Conservation (phyloP, 2,113 vertebrate genomes). For the Alosa alosa region DNA sequence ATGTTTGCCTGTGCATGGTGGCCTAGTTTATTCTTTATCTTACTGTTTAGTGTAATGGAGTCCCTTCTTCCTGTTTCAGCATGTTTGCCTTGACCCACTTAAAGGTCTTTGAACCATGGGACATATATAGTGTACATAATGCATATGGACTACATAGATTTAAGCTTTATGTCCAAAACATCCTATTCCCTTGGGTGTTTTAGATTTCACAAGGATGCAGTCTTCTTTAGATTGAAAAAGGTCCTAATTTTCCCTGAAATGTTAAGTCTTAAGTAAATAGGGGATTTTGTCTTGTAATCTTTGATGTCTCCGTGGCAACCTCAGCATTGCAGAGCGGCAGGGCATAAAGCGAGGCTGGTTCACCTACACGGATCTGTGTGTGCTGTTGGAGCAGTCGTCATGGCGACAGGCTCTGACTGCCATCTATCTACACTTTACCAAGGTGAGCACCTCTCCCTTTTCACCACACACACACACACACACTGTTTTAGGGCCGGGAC, state of each 20-base stretch:
- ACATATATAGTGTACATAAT: not conserved
- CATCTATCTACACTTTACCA: constrained; percentile 85
- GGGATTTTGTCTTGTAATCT: not conserved
- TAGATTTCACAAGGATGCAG: not conserved
- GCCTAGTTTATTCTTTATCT: too few species aligned
- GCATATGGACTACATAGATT: not conserved
- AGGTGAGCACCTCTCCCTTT: constrained; percentile 71
- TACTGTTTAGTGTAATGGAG: too few species aligned
- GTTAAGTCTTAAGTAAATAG: not conserved
- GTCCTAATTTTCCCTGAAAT: not conserved
- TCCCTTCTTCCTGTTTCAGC: too few species aligned
- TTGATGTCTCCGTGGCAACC: not conserved
- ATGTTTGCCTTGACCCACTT: not conserved
- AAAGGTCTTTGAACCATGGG: not conserved
- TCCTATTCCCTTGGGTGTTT: not conserved
- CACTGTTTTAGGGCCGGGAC: not conserved
- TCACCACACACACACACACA: not conserved
- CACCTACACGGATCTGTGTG: constrained; percentile 93
- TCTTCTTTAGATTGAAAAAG: not conserved
- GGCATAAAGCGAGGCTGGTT: constrained; percentile 93
- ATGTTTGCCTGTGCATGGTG: not conserved
- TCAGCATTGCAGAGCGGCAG: constrained; percentile 87
- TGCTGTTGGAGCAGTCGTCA: constrained; percentile 85
- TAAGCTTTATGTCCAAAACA: too few species aligned
- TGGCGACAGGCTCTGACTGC: constrained; percentile 84